These are phyloP conservation scores for Platypus cylindrus DNA, from an alignment of 2,888 invertebrate genomes.

Conservation along the genomic window DNA sequence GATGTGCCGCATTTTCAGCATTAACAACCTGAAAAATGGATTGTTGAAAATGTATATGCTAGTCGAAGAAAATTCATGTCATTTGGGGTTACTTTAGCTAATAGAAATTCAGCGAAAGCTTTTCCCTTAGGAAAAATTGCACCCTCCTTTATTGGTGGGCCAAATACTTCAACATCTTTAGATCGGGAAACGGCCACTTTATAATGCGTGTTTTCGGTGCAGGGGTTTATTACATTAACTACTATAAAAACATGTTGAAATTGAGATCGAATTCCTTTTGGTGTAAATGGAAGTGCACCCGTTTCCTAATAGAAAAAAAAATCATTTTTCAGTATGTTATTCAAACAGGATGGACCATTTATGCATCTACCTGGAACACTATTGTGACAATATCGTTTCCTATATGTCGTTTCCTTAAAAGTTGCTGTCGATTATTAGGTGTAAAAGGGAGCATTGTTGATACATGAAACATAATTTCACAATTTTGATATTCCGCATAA, in stretches of 20 bases:
- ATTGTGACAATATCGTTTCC: slow-evolving; percentile 97
- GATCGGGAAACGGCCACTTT: slow-evolving; percentile 56
- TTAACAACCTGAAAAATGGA: slow-evolving; percentile 51
- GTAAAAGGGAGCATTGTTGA: slow-evolving; percentile 94
- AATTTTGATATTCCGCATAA: slow-evolving; percentile 81
- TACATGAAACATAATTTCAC: slow-evolving; percentile 95
- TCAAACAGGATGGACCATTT: neutral
- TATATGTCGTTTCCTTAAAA: slow-evolving; percentile 88
- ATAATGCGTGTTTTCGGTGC: slow-evolving; percentile 83
- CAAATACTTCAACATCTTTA: slow-evolving; percentile 91
- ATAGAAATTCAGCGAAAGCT: slow-evolving; percentile 86
- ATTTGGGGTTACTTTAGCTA: slow-evolving; percentile 57
- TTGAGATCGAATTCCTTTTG: slow-evolving; percentile 87
- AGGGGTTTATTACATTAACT: slow-evolving; percentile 78
- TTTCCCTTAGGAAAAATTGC: slow-evolving; percentile 81
- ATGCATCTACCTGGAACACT: slow-evolving; percentile 53
- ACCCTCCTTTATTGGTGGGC: slow-evolving; percentile 84
- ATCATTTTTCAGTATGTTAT: neutral
- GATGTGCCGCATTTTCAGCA: slow-evolving; percentile 92
- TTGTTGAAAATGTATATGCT: neutral
- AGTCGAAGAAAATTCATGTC: neutral
- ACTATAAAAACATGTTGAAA: slow-evolving; percentile 97
- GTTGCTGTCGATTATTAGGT: slow-evolving; percentile 87
- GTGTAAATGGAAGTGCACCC: slow-evolving; percentile 85
- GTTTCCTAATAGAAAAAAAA: slow-evolving; percentile 44